phyloP scores from a whole-genome alignment of 2,797 vertebrate genomes.

The Pteropus rufus region DNA sequence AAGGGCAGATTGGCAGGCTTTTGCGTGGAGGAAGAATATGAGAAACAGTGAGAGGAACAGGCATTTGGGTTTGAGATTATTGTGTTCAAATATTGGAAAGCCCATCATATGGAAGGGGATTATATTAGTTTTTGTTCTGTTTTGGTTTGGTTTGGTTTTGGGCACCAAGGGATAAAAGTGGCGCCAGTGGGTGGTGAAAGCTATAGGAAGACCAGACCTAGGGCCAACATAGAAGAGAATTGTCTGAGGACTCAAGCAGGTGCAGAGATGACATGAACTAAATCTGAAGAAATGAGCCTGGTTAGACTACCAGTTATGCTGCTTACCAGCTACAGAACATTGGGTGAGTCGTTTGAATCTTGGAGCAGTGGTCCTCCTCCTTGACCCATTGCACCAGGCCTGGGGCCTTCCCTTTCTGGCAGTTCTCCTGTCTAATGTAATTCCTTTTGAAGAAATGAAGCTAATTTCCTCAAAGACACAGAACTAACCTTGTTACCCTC shows the following conservation, averaged over 20 bases:
- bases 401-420: background rate
- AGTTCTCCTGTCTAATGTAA: background rate
- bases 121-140: too few species aligned
- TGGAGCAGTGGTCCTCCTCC: background rate
- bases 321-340: accelerated
- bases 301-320: accelerated
- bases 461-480: background rate
- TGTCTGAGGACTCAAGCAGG: too few species aligned
- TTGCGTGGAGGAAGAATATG: background rate
- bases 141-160: too few species aligned
- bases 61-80: too few species aligned
- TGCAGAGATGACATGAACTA: background rate
- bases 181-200: background rate
- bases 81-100: background rate
- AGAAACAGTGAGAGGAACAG: accelerated
- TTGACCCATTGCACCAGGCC: accelerated
- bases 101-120: accelerated
- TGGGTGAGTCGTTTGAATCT: too few species aligned
- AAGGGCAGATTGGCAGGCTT: background rate
- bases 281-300: background rate
- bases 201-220: background rate
- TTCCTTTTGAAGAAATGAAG: background rate
- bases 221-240: background rate
- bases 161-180: background rate
- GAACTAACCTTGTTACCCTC: background rate